These are phyloP conservation scores for Antechinus stuartii DNA, from an alignment of 2,113 vertebrate genomes.

Conservation along the genomic window DNA sequence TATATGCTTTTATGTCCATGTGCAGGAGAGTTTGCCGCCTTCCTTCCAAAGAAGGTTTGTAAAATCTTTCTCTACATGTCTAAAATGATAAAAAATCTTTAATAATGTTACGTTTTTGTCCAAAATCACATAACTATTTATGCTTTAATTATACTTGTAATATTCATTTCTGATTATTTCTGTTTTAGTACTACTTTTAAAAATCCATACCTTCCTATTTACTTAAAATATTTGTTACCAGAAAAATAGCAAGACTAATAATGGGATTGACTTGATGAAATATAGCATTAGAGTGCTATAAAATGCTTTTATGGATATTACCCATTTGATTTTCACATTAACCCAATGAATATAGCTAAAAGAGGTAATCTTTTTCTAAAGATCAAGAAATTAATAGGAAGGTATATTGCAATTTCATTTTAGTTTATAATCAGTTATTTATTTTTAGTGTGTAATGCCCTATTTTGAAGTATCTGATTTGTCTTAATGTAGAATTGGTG, in stretches of 20 bases:
- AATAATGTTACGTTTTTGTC: not conserved
- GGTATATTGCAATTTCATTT: not conserved
- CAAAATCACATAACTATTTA: not conserved
- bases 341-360: not conserved
- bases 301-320: not conserved
- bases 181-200: not conserved
- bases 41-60: constrained; percentile 93
- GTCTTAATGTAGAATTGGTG: constrained; percentile 86
- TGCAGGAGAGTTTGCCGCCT: constrained; percentile 96
- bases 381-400: not conserved
- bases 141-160: not conserved
- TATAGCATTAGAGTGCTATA: not conserved
- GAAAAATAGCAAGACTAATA: not conserved
- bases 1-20: constrained; percentile 97
- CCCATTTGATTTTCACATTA: not conserved
- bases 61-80: not conserved
- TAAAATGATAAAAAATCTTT: not conserved
- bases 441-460: constrained; percentile 16
- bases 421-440: constrained; percentile 1
- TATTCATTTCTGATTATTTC: not conserved
- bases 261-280: not conserved
- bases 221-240: not conserved
- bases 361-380: not conserved
- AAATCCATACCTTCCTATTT: not conserved
- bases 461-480: constrained; percentile 54